phyloP scores from a whole-genome alignment of 2,797 vertebrate species.

The Gephyroberyx darwinii region DNA sequence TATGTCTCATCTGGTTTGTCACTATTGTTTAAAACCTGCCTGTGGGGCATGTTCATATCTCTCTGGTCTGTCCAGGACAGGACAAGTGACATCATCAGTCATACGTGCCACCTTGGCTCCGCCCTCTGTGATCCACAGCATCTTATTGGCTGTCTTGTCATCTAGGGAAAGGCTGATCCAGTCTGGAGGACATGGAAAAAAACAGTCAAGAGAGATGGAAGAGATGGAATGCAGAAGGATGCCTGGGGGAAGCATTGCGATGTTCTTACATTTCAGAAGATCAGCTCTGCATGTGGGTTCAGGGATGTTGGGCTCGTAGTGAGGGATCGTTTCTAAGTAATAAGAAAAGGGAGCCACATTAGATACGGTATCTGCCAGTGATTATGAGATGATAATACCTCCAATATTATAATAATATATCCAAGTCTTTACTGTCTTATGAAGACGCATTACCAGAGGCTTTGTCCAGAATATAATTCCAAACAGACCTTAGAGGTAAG shows the following conservation, averaged over 20 bases:
- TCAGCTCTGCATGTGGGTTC: slow-evolving; percentile 70
- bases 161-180: slow-evolving; percentile 68
- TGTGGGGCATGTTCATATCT: slow-evolving; percentile 69
- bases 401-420: too few species aligned
- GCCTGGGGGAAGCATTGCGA: neutral
- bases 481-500: neutral
- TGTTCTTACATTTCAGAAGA: slow-evolving; percentile 66
- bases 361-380: neutral
- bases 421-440: too few species aligned
- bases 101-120: slow-evolving; percentile 65
- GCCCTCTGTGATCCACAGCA: slow-evolving; percentile 68
- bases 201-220: neutral
- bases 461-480: too few species aligned
- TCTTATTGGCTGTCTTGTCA: slow-evolving; percentile 73
- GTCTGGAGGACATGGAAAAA: slow-evolving; percentile 39
- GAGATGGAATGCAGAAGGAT: too few species aligned
- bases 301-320: slow-evolving; percentile 62
- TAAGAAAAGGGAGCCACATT: neutral
- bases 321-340: slow-evolving; percentile 49
- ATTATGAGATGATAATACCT: neutral
- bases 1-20: neutral
- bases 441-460: neutral
- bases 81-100: slow-evolving; percentile 66
- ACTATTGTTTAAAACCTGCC: slow-evolving; percentile 32
- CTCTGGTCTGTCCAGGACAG: slow-evolving; percentile 70